Conservation (phyloP, 2,113 vertebrate genomes). For the Prionailurus viverrinus region DNA sequence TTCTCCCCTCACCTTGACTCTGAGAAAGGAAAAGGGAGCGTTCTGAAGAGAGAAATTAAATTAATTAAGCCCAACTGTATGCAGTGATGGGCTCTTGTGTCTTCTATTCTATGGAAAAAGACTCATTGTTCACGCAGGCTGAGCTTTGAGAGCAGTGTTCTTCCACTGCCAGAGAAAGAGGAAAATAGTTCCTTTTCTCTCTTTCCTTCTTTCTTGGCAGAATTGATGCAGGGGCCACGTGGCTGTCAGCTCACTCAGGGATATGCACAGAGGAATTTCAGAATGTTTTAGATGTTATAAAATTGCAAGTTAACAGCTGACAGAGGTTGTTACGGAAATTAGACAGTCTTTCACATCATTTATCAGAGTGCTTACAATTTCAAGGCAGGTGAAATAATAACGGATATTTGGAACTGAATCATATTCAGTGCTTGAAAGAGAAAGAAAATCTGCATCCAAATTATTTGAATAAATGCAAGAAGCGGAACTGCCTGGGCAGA, state of each 20-base stretch:
- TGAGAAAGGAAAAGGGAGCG: background rate
- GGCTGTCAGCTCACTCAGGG: background rate
- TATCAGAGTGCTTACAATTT: constrained; percentile 56
- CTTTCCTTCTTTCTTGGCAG: background rate
- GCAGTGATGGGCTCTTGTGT: background rate
- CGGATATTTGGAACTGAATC: constrained; percentile 33
- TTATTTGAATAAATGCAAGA: constrained; percentile 47
- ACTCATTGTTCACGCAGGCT: background rate
- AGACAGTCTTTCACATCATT: constrained; percentile 59
- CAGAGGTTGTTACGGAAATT: constrained; percentile 24
- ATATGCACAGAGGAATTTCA: constrained; percentile 29
- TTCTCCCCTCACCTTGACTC: background rate
- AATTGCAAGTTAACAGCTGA: constrained; percentile 31
- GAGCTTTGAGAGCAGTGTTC: background rate
- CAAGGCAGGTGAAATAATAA: constrained; percentile 60
- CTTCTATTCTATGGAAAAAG: background rate
- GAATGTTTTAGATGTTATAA: background rate
- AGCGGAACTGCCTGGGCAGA: constrained; percentile 24
- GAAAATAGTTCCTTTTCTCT: background rate
- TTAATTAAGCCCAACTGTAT: background rate
- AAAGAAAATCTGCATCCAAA: constrained; percentile 58
- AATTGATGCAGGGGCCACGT: background rate
- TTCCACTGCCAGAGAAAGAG: constrained; percentile 6
- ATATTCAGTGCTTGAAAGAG: constrained; percentile 39
- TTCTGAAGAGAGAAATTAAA: background rate